Base-by-base conservation (phyloP, 2,888 invertebrate species). In the Polyommatus iphigenia region DNA sequence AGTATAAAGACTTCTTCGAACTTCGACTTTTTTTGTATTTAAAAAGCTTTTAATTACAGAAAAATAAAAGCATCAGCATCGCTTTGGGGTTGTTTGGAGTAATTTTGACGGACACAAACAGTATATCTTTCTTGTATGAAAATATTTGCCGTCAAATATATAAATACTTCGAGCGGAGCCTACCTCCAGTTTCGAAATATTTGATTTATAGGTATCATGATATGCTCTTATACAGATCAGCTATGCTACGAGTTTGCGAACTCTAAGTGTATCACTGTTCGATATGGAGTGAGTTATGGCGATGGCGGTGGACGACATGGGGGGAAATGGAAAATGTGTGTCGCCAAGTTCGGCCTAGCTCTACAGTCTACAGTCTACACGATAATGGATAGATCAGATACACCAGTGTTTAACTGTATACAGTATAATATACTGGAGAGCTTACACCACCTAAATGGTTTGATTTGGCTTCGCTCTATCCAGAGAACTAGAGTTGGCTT, bases 321-420 rank as follows among this genome's bases (percentile, higher is more conserved):
- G 77, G 88, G 91, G 90, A 90, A 93, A 94, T 93, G 92, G 93
- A 92, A 93, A 93, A 93, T 93, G 90, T 92, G 89, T 93, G 93
- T 93, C 88, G 88, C 90, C 89, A 92, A 92, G 88, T 92, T 90
- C 87, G 85, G 87, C 85, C 90, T 89, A 88, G 83, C 82, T 84
- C 83, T 29, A 57, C 32, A 32, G 32, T 84, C 83, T 29, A 57
- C 32, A 32, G 32, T 32, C 32, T 32, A 46, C 24, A 67, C 88
- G 89, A 85, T 93, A 93, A 93, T 93, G 91, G 91, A 93, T 91
- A 93, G 91, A 92, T 92, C 91, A 91, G 91, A 92, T 90, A 89
- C 46, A 46, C 89, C 88, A 85, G 82, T 83, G 82, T 62, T 62
- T 67, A 67, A 67, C 29, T 29, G 67, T 62, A 62, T 24, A 62